Percentiles rank a stretch among this genome's conserved stretches.
Conservation (phyloP, 2,113 vertebrate genomes). For the Entelurus aequoreus region DNA sequence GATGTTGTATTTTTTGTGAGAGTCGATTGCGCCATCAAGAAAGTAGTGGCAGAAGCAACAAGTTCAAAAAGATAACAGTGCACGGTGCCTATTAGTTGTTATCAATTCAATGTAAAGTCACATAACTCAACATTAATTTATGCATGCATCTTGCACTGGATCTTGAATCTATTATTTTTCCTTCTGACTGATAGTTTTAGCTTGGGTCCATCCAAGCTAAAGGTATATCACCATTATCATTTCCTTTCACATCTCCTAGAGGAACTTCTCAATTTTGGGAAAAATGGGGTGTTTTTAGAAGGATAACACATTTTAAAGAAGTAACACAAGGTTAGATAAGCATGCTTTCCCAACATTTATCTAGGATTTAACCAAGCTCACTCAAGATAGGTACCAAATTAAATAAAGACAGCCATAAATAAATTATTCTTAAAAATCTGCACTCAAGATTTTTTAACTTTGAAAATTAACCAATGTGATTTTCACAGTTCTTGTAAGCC, state of each 20-base stretch:
- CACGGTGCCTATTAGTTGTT: constrained; percentile 29
- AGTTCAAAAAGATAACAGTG: constrained; percentile 31
- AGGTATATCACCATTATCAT: background rate
- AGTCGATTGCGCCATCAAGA: constrained; percentile 25
- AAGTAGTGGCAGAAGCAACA: constrained; percentile 7
- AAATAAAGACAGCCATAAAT: constrained; percentile 62
- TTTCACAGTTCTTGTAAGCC: constrained; percentile 57
- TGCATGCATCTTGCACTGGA: constrained; percentile 53
- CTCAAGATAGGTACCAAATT: constrained; percentile 50
- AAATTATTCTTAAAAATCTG: constrained; percentile 52
- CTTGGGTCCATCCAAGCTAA: constrained; percentile 5
- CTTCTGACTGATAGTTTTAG: constrained; percentile 38
- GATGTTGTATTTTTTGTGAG: background rate
- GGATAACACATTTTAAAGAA: constrained; percentile 31
- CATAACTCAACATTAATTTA: constrained; percentile 40
- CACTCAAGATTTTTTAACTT: constrained; percentile 16
- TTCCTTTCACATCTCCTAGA: constrained; percentile 10
- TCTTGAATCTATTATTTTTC: constrained; percentile 17
- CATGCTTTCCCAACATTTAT: constrained; percentile 43
- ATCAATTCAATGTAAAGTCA: constrained; percentile 31
- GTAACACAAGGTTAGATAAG: constrained; percentile 32
- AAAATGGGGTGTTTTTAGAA: constrained; percentile 12
- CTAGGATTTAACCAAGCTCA: constrained; percentile 25
- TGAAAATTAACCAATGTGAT: constrained; percentile 36
- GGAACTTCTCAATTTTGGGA: constrained; percentile 9